Percentiles rank a stretch among this genome's conserved stretches.
These are phyloP conservation scores for Meleagris gallopavo DNA, from an alignment of 2,113 vertebrate genomes.

Conservation along the genomic window DNA sequence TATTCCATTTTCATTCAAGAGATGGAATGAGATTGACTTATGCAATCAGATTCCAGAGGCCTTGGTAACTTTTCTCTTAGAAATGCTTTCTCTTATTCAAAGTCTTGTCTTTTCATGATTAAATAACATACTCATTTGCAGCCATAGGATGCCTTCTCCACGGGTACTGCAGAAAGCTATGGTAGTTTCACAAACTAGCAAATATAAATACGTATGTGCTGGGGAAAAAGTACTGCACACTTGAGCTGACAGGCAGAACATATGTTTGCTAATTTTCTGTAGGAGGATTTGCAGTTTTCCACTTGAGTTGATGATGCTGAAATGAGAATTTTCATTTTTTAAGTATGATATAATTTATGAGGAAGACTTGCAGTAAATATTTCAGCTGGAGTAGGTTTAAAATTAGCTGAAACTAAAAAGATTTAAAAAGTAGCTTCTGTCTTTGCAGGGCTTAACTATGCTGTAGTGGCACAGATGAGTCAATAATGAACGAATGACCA, in stretches of 20 bases:
- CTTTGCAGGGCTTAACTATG: conserved; percentile 48
- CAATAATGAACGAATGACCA: background rate
- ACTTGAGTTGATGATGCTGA: conserved; percentile 70
- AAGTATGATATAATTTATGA: conserved; percentile 71
- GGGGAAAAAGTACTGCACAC: conserved; percentile 20
- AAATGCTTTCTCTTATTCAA: conserved; percentile 64
- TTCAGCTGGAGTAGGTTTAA: conserved; percentile 62
- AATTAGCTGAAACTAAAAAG: conserved; percentile 59
- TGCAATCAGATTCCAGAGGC: background rate
- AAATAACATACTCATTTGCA: conserved; percentile 62
- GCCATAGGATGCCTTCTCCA: conserved; percentile 25
- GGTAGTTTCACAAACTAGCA: conserved; percentile 17
- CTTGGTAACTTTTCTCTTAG: conserved; percentile 36
- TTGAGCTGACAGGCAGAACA: conserved; percentile 69
- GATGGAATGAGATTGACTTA: conserved; percentile 11
- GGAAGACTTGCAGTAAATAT: conserved; percentile 61
- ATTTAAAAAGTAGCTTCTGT: conserved; percentile 50
- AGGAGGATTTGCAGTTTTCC: conserved; percentile 77
- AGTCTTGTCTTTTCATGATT: conserved; percentile 63
- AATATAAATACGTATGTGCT: conserved; percentile 46
- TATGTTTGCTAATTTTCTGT: conserved; percentile 77
- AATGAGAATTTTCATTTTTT: conserved; percentile 74
- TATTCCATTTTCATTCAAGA: background rate
- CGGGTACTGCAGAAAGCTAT: conserved; percentile 30
- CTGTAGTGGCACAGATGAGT: background rate